phyloP scores from a whole-genome alignment of 2,113 vertebrate species.

The Heterochromis multidens region DNA sequence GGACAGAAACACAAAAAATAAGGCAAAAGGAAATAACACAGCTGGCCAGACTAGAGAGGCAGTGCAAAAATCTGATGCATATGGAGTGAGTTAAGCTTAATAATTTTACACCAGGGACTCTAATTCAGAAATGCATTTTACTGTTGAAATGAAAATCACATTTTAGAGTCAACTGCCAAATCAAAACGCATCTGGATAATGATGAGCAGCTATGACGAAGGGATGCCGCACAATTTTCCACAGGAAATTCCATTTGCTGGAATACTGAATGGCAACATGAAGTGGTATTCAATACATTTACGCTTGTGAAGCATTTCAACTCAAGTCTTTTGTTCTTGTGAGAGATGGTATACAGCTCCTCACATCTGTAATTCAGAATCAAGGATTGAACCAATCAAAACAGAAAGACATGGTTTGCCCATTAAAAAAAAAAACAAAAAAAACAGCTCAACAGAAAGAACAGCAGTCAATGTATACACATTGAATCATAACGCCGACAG shows the following conservation, averaged over 20 bases:
- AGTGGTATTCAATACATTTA: slow-evolving; percentile 36
- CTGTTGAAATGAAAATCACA: neutral
- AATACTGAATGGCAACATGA: neutral
- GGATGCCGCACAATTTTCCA: slow-evolving; percentile 8
- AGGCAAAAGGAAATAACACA: neutral
- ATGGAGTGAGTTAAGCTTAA: neutral
- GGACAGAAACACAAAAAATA: neutral
- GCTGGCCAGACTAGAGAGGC: neutral
- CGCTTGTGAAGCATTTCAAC: slow-evolving; percentile 11
- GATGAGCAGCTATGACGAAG: neutral
- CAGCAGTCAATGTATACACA: slow-evolving; percentile 21
- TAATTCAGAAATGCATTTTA: neutral
- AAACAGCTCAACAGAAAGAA: slow-evolving; percentile 9
- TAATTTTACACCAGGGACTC: neutral
- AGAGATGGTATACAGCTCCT: slow-evolving; percentile 17
- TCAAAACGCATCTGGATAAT: slow-evolving; percentile 22
- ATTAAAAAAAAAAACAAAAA: slow-evolving; percentile 23
- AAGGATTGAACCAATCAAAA: slow-evolving; percentile 42
- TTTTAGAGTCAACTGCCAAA: slow-evolving; percentile 14
- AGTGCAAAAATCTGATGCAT: neutral
- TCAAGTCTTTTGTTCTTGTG: slow-evolving; percentile 15
- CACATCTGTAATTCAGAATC: slow-evolving; percentile 53
- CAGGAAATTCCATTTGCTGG: slow-evolving; percentile 6
- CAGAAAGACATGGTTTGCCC: slow-evolving; percentile 25
- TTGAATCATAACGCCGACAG: slow-evolving; percentile 49